phyloP scores from a whole-genome alignment of 2,113 vertebrate genomes.

The Pantherophis guttatus region DNA sequence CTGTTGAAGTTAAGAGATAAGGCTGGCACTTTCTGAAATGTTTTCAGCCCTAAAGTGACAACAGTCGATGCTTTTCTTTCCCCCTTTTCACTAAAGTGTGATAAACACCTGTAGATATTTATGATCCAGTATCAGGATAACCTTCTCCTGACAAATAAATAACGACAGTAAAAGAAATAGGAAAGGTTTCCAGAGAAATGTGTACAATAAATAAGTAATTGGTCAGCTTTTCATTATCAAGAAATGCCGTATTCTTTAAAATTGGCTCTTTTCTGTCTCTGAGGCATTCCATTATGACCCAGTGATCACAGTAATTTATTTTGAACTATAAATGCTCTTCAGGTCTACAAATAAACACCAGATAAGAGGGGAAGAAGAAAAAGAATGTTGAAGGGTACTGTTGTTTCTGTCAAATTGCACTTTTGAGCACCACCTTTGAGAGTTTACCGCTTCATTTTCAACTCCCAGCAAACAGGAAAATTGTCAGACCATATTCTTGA shows the following conservation, averaged over 20 bases:
- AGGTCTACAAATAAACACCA: slow-evolving; percentile 33
- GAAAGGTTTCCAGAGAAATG: background rate
- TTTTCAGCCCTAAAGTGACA: slow-evolving; percentile 1
- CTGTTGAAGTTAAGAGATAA: slow-evolving; percentile 11
- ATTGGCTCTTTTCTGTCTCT: background rate
- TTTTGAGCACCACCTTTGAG: slow-evolving; percentile 35
- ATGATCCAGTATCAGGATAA: background rate
- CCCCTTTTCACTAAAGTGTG: background rate
- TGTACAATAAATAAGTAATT: background rate
- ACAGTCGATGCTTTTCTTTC: background rate
- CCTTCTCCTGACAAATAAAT: background rate
- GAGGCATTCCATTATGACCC: slow-evolving; percentile 24
- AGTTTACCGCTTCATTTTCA: slow-evolving; percentile 38
- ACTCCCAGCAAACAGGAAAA: slow-evolving; percentile 32
- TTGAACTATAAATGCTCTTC: slow-evolving; percentile 38
- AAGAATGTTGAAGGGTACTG: slow-evolving; percentile 37
- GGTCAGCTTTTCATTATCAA: background rate
- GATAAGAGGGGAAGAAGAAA: slow-evolving; percentile 42
- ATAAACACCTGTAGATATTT: background rate
- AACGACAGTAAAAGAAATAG: background rate
- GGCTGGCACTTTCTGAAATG: background rate
- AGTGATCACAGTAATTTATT: slow-evolving; percentile 31
- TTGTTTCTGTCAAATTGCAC: slow-evolving; percentile 55
- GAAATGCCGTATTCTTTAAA: background rate
- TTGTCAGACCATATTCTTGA: slow-evolving; percentile 32